Evolutionary conservation across 2,797 vertebrate genomes (phyloP), one percentile per base, ranked within the genome.

Genomic region (Taenioides sp.): DNA sequence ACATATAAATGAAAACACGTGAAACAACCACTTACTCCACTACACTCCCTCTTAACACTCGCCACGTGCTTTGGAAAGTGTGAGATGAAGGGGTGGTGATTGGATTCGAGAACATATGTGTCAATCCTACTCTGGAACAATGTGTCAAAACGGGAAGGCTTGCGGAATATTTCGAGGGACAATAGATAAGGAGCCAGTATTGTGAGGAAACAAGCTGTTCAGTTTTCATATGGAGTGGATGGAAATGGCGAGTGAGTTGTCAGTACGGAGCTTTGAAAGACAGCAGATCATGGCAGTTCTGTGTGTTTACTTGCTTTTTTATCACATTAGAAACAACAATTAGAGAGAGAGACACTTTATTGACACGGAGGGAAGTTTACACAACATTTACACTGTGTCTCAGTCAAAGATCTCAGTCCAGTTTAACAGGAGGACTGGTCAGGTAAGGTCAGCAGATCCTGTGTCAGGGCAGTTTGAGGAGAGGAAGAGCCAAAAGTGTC

Each of bases 1-100:
- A 81, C 91, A 92, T 92, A 89, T 91, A 90, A 92, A 92, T 92
- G 84, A 84, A 88, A 87, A 65, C 75, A 77, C 81, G 84, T 78
- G 73, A 70, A 69, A 77, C 78, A 82, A 75, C 80, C 78, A 84
- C 75, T 18, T 25, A 77, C 67, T 75, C 77, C 77, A 76, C 25
- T 86, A 84, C 86, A 62, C 68, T 61, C 57, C 74, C 75, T 66
- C 70, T 83, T 79, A 80, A 78, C 63, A 28, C 43, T 49, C 66
- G 60, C 34, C 70, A 78, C 76, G 65, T 77, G 76, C 65, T 70
- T 80, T 69, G 66, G 69, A 43, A 65, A 76, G 23, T 76, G 68
- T 72, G 75, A 23, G 37, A 64, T 54, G 65, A 52, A 62, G 71
- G 63, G 67, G 69, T 50, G 31, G 9, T 12, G 73, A 49, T 59